Base-by-base conservation (phyloP, 2,888 invertebrate species). In the Drosophila niveifrons region DNA sequence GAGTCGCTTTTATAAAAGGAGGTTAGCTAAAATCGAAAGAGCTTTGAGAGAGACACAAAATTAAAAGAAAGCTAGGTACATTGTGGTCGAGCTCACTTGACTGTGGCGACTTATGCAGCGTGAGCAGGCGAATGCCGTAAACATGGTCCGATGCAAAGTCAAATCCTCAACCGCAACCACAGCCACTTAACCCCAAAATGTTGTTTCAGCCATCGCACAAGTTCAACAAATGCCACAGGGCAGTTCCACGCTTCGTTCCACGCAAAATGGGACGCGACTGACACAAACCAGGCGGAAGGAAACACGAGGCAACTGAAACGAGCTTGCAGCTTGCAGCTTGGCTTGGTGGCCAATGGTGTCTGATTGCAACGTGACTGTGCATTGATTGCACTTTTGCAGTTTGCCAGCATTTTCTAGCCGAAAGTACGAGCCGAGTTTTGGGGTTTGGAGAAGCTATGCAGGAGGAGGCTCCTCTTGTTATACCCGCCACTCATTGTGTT, bases 361-460 rank as follows among this genome's bases (percentile, higher is more conserved):
- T 70, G 72, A 59, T 56, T 64, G 72, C 72, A 57, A 68, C 68
- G 73, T 73, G 73, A 52, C 73, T 73, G 39, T 18, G 69, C 68
- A 57, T 61, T 73, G 68, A 73, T 68, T 73, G 56, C 68, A 68
- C 55, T 51, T 29, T 52, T 39, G 34, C 31, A 23, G 34, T 11
- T 11, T 39, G 18, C 31, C 34, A n/a, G 15, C 15, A 28, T 8
- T 31, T 57, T 56, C 44, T 17, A 13, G 43, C 43, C 51, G 51
- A n/a, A 39, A 39, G 13, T 39, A 34, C 2, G 34, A 34, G 34
- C 11, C 8, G 13, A 39, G 39, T 7, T 39, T 39, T 23, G 23
- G 23, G n/a, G n/a, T n/a, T 23, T 23, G 23, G 23, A 23, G 23
- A 23, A 23, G 23, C 23, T 23, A n/a, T n/a, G n/a, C n/a, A n/a